Evolutionary conservation across 2,113 vertebrate species (phyloP), one percentile per base, ranked within the genome.

Genomic region (Anguilla japonica): DNA sequence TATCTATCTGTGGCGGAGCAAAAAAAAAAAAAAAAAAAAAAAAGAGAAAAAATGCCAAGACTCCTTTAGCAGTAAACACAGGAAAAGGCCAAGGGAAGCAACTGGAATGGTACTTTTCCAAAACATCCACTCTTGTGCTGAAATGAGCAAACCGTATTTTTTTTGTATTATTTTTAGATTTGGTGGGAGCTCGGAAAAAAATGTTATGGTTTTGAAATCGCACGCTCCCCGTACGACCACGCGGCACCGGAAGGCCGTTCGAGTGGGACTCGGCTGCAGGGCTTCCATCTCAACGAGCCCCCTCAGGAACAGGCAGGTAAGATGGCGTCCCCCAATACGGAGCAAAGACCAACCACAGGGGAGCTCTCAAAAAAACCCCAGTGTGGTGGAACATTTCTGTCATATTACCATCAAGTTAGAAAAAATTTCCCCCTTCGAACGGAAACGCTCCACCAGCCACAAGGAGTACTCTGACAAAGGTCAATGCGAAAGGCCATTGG

Each of bases 31-130:
- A 26, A 26, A 67, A 67, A 63, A 2, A 63, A 63, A 22, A 63
- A 57, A 6, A 57, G 14, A 16, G 22, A 16, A 81, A 26, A 57
- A 46, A 34, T 83, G 39, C 16, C 29, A 39, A 46, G 84, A 60
- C 63, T 75, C n/a, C 56, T 83, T 82, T 46, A 39, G 71, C 82
- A 41, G 41, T 83, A 83, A 89, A 89, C 83, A 85, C 83, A 81
- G 22, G 60, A 80, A 53, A 88, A 89, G 82, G 34, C 50, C 43
- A 39, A 79, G 82, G 67, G 88, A 87, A 80, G 81, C 67, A 60
- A 46, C 53, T 83, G 81, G 53, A 67, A 83, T 86, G n/a, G 34
- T 29, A 83, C 60, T 26, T 20, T 50, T 63, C 41, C 18, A 75
- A 85, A 82, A 67, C 39, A 84, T 14, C 34, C 29, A 22, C 40